These are phyloP conservation scores for Oscheius myriophilus DNA, from an alignment of 2,888 invertebrate species.

Conservation along the genomic window DNA sequence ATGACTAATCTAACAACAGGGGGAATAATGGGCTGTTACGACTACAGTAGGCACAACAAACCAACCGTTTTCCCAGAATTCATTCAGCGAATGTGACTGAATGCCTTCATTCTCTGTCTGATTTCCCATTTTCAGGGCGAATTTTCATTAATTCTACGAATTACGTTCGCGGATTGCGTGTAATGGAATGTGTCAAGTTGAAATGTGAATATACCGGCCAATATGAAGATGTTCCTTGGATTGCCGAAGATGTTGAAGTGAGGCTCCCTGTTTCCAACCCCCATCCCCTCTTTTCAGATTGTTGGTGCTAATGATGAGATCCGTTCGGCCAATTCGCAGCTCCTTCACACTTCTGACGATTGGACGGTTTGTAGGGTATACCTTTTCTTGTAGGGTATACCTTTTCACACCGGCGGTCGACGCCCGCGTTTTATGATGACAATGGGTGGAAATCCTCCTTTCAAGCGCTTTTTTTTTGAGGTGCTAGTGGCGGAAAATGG, in stretches of 20 bases:
- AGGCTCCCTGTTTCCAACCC: not conserved
- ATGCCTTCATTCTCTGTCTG: too few species aligned
- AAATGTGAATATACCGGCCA: slow-evolving; percentile 45
- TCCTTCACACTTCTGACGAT: slow-evolving; percentile 52
- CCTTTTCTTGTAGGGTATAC: too few species aligned
- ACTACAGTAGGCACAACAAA: too few species aligned
- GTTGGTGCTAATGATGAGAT: slow-evolving; percentile 36
- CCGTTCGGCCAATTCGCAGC: slow-evolving; percentile 35
- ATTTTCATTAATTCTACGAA: slow-evolving; percentile 39
- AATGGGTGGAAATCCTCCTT: too few species aligned
- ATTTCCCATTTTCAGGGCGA: slow-evolving; percentile 33
- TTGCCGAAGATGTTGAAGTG: slow-evolving; percentile 34
- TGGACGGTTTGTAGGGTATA: slow-evolving; percentile 44
- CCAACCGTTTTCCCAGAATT: too few species aligned
- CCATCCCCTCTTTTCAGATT: slow-evolving; percentile 17
- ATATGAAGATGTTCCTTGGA: slow-evolving; percentile 61
- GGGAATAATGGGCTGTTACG: too few species aligned
- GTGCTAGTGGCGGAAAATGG: not conserved
- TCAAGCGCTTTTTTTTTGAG: not conserved
- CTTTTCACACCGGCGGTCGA: not conserved
- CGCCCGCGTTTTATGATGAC: too few species aligned
- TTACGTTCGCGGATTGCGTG: slow-evolving; percentile 31
- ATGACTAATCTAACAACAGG: too few species aligned
- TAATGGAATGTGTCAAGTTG: slow-evolving; percentile 41
- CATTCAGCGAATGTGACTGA: too few species aligned